A percentile compares a stretch with the other conserved stretches of the same genome.
These are phyloP conservation scores for Lingula anatina DNA, from an alignment of 2,888 invertebrate genomes.

Conservation along the genomic window DNA sequence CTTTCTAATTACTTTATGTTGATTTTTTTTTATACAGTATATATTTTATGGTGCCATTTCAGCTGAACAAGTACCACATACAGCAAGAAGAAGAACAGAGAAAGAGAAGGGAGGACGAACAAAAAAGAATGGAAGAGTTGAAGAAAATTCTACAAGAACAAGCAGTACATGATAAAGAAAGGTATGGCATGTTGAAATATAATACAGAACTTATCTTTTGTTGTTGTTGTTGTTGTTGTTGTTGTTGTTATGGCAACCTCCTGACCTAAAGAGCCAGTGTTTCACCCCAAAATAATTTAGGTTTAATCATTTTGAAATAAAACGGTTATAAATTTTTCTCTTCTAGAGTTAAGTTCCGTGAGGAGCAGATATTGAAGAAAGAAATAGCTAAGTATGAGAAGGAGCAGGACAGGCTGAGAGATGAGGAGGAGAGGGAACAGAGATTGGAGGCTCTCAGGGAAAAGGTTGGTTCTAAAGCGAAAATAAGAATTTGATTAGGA, in stretches of 20 bases:
- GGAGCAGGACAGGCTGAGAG: slow-evolving; percentile 25
- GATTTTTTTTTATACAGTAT: too few species aligned
- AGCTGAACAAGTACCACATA: slow-evolving; percentile 16
- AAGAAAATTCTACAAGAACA: slow-evolving; percentile 34
- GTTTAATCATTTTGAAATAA: too few species aligned
- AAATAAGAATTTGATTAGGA: too few species aligned
- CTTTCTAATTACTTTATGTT: too few species aligned
- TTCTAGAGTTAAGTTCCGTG: slow-evolving; percentile 33
- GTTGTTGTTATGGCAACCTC: too few species aligned
- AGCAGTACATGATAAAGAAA: slow-evolving; percentile 38
- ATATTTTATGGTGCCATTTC: too few species aligned
- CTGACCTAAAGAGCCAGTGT: too few species aligned
- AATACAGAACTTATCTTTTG: too few species aligned
- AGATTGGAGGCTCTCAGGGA: slow-evolving; percentile 39
- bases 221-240: too few species aligned
- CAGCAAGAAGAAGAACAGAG: slow-evolving; percentile 17
- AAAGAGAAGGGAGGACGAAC: slow-evolving; percentile 20
- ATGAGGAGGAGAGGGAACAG: slow-evolving; percentile 34
- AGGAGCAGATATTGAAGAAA: slow-evolving; percentile 32
- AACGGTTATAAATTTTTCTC: too few species aligned
- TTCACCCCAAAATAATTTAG: too few species aligned
- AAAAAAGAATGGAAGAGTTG: slow-evolving; percentile 28
- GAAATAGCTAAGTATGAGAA: slow-evolving; percentile 22
- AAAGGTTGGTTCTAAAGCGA: slow-evolving; percentile 25
- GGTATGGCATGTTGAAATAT: too few species aligned